A percentile compares a stretch with the other conserved stretches of the same genome.
phyloP scores from a whole-genome alignment of 2,113 vertebrate genomes.

The Verasper variegatus region DNA sequence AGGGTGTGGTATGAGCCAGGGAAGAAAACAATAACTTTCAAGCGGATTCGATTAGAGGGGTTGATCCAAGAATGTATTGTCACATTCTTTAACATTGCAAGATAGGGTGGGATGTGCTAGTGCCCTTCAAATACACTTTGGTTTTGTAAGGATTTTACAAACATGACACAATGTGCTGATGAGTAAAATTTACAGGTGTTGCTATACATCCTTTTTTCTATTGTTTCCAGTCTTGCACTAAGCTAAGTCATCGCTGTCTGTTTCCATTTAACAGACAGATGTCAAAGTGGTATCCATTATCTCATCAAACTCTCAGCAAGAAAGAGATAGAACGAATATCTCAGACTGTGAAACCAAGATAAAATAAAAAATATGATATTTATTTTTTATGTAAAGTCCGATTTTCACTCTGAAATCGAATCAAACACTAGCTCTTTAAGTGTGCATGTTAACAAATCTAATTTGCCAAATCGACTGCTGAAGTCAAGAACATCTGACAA shows the following conservation, averaged over 20 bases:
- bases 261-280: background rate
- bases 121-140: background rate
- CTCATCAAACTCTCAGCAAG: background rate
- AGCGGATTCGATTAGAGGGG: too few species aligned
- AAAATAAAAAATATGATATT: background rate
- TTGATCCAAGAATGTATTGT: too few species aligned
- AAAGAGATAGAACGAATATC: background rate
- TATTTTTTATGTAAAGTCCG: background rate
- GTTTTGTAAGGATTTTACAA: background rate
- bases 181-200: background rate
- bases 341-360: background rate
- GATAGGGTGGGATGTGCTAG: too few species aligned
- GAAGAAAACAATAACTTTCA: too few species aligned
- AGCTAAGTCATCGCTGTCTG: too few species aligned
- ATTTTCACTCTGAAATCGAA: background rate
- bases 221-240: background rate
- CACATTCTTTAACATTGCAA: too few species aligned
- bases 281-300: background rate
- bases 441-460: conserved; percentile 32
- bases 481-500: conserved; percentile 21
- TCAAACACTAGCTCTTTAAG: background rate
- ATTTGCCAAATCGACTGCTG: conserved; percentile 9
- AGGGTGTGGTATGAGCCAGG: too few species aligned
- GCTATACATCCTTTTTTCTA: background rate
- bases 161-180: background rate